Conservation (phyloP, 2,797 vertebrate genomes). For the Myripristis murdjan region DNA sequence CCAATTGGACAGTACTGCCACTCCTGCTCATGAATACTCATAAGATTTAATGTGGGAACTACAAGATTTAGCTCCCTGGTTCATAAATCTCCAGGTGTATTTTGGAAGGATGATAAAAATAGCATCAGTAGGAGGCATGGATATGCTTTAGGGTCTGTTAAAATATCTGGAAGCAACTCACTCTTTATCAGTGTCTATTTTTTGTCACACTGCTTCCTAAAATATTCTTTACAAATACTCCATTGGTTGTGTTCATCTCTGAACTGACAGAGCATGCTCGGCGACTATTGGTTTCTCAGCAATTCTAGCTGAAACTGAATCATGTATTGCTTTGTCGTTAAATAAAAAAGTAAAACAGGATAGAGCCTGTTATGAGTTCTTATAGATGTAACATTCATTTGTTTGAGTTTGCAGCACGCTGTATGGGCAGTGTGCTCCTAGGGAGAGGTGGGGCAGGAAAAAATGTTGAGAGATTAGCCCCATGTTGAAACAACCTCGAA, state of each 20-base stretch:
- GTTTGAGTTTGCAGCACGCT: constrained; percentile 47
- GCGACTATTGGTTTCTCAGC: constrained; percentile 13
- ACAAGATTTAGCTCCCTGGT: constrained; percentile 24
- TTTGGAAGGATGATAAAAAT: constrained; percentile 44
- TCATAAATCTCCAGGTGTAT: constrained; percentile 42
- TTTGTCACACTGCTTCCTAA: background rate
- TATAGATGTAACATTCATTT: constrained; percentile 52
- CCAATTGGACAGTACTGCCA: constrained; percentile 42
- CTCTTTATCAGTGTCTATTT: constrained; percentile 11
- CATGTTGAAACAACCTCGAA: constrained; percentile 57
- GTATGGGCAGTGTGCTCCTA: constrained; percentile 18
- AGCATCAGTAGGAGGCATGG: constrained; percentile 19
- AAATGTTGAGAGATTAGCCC: constrained; percentile 73
- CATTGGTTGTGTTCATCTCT: background rate
- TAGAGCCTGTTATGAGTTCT: constrained; percentile 28
- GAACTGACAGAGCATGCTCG: constrained; percentile 1
- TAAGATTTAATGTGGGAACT: constrained; percentile 36
- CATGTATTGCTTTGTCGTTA: constrained; percentile 7
- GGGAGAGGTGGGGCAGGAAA: constrained; percentile 38
- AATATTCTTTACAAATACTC: constrained; percentile 8
- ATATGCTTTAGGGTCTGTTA: constrained; percentile 33
- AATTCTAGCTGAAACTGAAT: constrained; percentile 9
- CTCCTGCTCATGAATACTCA: constrained; percentile 64
- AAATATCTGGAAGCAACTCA: constrained; percentile 13
- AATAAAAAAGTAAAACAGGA: constrained; percentile 32